Base-by-base conservation (phyloP, 2,888 invertebrate genomes). In the Macrophya annulata region DNA sequence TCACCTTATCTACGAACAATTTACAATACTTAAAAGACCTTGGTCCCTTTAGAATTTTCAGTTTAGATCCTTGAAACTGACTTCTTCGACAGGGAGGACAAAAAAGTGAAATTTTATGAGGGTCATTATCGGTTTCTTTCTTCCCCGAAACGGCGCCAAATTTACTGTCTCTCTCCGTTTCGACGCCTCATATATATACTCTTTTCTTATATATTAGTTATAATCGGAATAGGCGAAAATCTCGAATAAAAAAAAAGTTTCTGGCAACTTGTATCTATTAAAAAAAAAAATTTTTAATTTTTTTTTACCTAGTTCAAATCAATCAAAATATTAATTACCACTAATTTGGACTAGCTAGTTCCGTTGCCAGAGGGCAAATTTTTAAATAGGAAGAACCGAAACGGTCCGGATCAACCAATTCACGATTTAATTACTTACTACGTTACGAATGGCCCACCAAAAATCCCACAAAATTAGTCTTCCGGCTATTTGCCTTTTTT, bases 81-180 rank as follows among this genome's bases (percentile, higher is more conserved):
- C 72, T 31, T 25, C 51, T 45, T 55, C 81, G 40, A 81, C 40
- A 51, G 81, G 62, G 40, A 62, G 51, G 83, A 71, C 68, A 83
- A 83, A 83, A 83, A 31, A 45, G 68, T 15, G 83, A 48, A 83
- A 83, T 83, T 83, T 83, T 65, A 71, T 21, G 83, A 83, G 65
- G 83, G 83, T 83, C 83, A 71, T 83, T 62, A 81, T 81, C 81
- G 81, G 59, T 43, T 81, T 37, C 81, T 43, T 81, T 62, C 62
- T 43, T 40, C 81, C 62, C 62, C 59, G 40, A 40, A 62, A 81
- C 43, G 81, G 81, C 81, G 81, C 81, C 81, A 43, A 43, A 81
- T 43, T 81, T 40, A 31, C n/a, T 43, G 55, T 25, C 76, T 76
- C 48, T 76, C 45, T 21, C 25, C 68, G 4, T 31, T 71, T 17